Evolutionary conservation across 2,797 vertebrate genomes (phyloP).

Genomic region (Erithacus rubecula): DNA sequence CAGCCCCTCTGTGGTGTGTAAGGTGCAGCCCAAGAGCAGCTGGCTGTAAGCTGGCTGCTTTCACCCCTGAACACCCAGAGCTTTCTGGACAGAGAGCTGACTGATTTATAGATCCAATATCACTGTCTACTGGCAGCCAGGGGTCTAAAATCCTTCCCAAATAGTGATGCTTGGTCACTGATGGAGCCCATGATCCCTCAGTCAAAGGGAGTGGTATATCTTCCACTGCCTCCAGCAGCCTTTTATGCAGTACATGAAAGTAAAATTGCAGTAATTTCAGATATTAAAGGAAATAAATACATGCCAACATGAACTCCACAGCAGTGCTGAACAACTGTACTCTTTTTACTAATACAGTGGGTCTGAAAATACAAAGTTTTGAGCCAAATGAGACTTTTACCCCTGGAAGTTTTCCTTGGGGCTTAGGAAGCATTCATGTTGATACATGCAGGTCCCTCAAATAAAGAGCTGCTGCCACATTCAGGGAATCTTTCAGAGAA

Average conservation of each 20-base stretch:
- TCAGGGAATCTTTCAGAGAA: not conserved
- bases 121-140: not conserved
- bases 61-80: not conserved
- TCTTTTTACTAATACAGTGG: not conserved
- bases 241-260: not conserved
- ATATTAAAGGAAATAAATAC: slow-evolving; percentile 53
- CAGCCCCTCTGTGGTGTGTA: fast-evolving
- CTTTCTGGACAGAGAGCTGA: not conserved
- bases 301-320: not conserved
- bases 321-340: not conserved
- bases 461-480: not conserved
- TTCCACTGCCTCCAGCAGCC: not conserved
- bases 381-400: not conserved
- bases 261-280: not conserved
- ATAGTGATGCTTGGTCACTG: not conserved
- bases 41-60: not conserved
- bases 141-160: not conserved
- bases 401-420: slow-evolving; percentile 18
- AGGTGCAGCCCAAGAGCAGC: not conserved
- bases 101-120: not conserved
- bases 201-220: not conserved
- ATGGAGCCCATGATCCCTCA: not conserved
- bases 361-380: not conserved
- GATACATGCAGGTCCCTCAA: not conserved
- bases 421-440: not conserved